phyloP scores from a whole-genome alignment of 2,888 invertebrate genomes.

The Carterocephalus palaemon region DNA sequence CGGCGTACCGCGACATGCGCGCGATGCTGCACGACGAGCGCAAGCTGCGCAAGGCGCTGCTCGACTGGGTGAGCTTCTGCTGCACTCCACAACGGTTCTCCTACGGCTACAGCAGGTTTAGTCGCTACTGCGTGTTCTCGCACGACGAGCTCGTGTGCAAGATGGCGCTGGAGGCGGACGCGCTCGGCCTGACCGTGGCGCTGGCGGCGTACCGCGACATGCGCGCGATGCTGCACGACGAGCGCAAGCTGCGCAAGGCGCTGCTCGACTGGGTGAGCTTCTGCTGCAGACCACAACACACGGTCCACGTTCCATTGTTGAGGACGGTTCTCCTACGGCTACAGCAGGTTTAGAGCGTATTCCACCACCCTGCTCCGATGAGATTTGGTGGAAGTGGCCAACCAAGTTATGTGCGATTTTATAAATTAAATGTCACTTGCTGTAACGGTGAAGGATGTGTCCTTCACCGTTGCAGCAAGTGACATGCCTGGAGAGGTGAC shows the following conservation, averaged over 20 bases:
- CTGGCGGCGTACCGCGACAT: constrained; percentile 95
- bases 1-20: constrained; percentile 94
- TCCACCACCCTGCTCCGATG: no score
- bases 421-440: no score
- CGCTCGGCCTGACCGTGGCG: constrained; percentile 91
- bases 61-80: constrained; percentile 84
- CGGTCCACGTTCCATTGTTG: no score
- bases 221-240: constrained; percentile 92
- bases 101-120: constrained; percentile 93
- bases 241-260: constrained; percentile 86
- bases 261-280: constrained; percentile 86
- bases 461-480: no score
- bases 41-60: constrained; percentile 84
- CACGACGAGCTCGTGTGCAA: constrained; percentile 99
- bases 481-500: no score
- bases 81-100: no score
- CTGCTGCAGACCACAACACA: neutral
- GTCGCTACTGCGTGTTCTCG: constrained; percentile 98
- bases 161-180: constrained; percentile 93
- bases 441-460: no score
- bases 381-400: no score
- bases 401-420: no score
- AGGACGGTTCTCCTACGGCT: no score
- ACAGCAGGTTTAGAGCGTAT: no score
- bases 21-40: constrained; percentile 93